These are phyloP conservation scores for Streblospio benedicti DNA, from an alignment of 1,140 invertebrate species.

Conservation along the genomic window DNA sequence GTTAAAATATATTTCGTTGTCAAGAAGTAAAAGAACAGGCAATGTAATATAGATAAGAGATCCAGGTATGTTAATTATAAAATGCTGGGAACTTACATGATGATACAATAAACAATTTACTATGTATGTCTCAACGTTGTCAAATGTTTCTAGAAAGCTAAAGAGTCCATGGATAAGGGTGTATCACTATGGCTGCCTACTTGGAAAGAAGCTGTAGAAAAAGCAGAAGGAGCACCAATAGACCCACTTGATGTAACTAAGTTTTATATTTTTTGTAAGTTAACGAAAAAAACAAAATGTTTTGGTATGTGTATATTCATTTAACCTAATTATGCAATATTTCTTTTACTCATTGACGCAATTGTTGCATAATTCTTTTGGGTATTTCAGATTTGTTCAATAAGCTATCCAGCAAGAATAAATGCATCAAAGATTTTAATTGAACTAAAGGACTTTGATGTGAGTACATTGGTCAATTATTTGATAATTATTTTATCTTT, in stretches of 20 bases:
- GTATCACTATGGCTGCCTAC: slow-evolving; percentile 43
- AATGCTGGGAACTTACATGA: too few species aligned
- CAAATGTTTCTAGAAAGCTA: slow-evolving; percentile 32
- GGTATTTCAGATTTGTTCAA: slow-evolving; percentile 13
- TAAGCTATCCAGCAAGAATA: slow-evolving; percentile 26
- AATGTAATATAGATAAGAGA: too few species aligned
- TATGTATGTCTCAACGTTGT: background rate
- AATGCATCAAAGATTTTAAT: slow-evolving; percentile 39
- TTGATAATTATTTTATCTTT: background rate
- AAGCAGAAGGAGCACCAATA: background rate
- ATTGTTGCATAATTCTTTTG: background rate
- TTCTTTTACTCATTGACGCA: background rate
- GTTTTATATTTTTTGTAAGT: background rate
- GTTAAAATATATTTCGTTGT: too few species aligned
- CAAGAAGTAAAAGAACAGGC: too few species aligned
- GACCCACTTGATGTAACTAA: background rate
- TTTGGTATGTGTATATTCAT: slow-evolving; percentile 23
- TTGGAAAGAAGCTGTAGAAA: slow-evolving; percentile 22
- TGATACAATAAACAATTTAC: too few species aligned
- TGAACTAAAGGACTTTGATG: slow-evolving; percentile 44
- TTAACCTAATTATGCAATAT: slow-evolving; percentile 25
- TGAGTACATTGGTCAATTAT: slow-evolving; percentile 15
- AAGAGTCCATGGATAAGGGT: slow-evolving; percentile 35
- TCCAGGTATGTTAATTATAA: too few species aligned
- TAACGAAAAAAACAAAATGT: background rate